Base-by-base conservation (phyloP, 2,113 vertebrate genomes). In the Pollachius pollachius region DNA sequence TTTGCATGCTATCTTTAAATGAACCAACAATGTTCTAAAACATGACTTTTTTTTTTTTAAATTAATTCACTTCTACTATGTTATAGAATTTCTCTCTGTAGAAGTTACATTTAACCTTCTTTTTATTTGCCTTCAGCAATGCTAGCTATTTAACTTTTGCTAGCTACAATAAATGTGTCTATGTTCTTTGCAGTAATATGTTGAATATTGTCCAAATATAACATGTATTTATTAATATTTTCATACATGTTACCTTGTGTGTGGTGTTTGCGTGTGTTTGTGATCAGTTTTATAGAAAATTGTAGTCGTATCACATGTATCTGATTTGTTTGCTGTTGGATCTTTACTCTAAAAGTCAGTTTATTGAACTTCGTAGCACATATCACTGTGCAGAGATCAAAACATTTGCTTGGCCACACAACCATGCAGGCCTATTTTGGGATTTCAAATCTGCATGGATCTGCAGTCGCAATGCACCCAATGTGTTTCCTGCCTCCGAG, bases 381-480 rank as follows among this genome's bases (percentile, higher is more conserved):
- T 48, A 62, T 72, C 61, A 67, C 64, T 64, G 60, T 52, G 60
- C 48, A 34, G 37, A 54, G 34, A 57, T 57, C n/a, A 52, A 48
- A 48, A 13, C 12, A 52, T 23, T 52, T 30, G 52, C 59, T 70
- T 72, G 62, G 75, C 68, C 21, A 59, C 71, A 79, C 12, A 56
- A 59, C 17, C 73, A 75, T 72, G 15, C 59, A 71, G 30, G 71
- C 70, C 66, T 67, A 61, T 62, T 77, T 74, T 67, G 30, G 64
- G 67, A 65, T 78, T 61, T 41, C 34, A 59, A 48, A 71, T 87
- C 64, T 80, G 71, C 68, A 82, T 82, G 78, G 64, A 63, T 82
- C 72, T 75, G 66, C 70, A 67, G 67, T 82, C 70, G 12, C 37
- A 27, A 64, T 74, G 65, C 71, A 72, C 72, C 70, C 76, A 82